Evolutionary conservation across 64 coral and sea anemone species (phyloP), one percentile per base, ranked within the genome.

Genomic region (Astreopora myriophthalma): DNA sequence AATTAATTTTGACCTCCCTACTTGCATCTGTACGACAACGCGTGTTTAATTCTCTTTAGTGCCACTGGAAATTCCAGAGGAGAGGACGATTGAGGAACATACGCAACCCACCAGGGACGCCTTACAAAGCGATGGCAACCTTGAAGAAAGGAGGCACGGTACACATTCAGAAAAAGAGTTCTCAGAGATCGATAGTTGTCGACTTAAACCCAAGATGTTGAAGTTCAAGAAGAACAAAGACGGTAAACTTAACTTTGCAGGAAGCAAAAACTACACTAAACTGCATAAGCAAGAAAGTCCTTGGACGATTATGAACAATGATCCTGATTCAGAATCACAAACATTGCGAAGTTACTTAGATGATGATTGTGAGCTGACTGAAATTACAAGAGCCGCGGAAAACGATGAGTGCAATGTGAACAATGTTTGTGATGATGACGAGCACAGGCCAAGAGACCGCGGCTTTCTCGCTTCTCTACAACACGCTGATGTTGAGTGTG

Each of bases 291-390:
- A 65, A 34, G 55, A 83, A 38, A 35, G 57, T 34, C 22, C 57
- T 83, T 26, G 35, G 20, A 37, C 61, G 33, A 35, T 37, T 25
- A 32, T 65, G 9, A 57, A 57, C 64, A 34, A 63, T 65, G 79
- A 83, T 65, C 55, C 79, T 64, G 79, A 83, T 6, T 36, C 79
- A 22, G 79, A 83, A 34, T 83, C 79, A 26, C 79, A 83, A 57
- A 83, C 79, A 34, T 0, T 83, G 17, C 79, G 20, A 65, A 36
- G 79, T 31, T 83, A 83, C 8, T n/a, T 80, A 5, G 49, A 80
- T n/a, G 29, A 83, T 16, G 79, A 35, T 24, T 13, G 32, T 14
- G 57, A 63, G 30, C 8, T n/a, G 5, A 20, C 5, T 9, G 23
- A 2, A 80, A 29, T 34, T 33, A 5, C 17, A 34, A 83, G 65